Evolutionary conservation across 2,888 invertebrate species (phyloP).

Genomic region (Diloba caeruleocephala): DNA sequence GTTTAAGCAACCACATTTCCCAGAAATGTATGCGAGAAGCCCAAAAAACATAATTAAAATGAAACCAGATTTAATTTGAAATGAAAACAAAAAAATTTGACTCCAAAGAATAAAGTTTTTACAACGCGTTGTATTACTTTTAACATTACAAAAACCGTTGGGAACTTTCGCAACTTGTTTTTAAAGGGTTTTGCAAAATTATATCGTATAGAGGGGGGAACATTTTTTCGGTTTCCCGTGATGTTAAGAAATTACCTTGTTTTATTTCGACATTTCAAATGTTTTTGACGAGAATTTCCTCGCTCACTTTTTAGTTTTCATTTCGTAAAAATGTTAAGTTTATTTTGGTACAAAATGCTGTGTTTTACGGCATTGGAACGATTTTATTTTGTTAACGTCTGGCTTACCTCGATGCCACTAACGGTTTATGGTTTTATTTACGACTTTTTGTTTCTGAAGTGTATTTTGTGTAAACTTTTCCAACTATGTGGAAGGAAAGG

Average conservation of each 20-base stretch:
- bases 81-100: no score
- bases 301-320: constrained; percentile 36
- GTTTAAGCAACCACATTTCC: no score
- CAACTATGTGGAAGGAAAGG: not conserved
- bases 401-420: constrained; percentile 33
- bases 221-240: constrained; percentile 2
- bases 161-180: constrained; percentile 34
- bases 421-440: constrained; percentile 19
- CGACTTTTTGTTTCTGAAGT: constrained; percentile 24
- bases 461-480: constrained; percentile 29
- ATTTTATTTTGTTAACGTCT: constrained; percentile 45
- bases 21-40: no score
- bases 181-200: constrained; percentile 26
- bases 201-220: constrained; percentile 10
- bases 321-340: constrained; percentile 48
- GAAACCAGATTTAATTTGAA: no score
- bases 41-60: no score
- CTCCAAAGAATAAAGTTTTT: no score
- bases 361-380: constrained; percentile 39
- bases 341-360: constrained; percentile 46
- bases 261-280: constrained; percentile 34
- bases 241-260: constrained; percentile 9
- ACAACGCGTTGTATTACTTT: not conserved
- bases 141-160: not conserved
- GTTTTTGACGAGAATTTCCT: constrained; percentile 6